Conservation (phyloP, 2,113 vertebrate species). For the Sapajus apella region DNA sequence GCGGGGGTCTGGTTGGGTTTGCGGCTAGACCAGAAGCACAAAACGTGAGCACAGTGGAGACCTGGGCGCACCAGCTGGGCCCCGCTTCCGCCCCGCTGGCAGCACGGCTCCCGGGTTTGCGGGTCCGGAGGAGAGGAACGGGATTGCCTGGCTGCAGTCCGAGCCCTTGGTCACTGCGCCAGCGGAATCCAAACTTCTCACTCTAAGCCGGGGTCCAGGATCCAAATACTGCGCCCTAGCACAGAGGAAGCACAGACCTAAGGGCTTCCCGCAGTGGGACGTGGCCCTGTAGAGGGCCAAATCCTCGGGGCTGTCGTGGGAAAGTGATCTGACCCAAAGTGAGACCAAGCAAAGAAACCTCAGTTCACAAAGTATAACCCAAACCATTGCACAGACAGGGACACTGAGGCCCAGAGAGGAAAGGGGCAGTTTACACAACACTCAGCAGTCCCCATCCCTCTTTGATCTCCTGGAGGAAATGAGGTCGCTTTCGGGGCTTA, state of each 20-base stretch:
- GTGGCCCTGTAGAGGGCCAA: neutral
- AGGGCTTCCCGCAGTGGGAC: neutral
- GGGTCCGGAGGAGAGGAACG: neutral
- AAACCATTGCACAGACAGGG: neutral
- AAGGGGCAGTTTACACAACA: neutral
- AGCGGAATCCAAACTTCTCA: neutral
- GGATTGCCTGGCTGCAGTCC: neutral
- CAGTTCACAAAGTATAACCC: neutral
- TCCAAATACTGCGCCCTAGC: neutral
- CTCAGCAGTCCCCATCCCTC: rapidly evolving
- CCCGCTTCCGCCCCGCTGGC: neutral
- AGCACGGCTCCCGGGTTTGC: neutral
- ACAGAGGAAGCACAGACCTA: neutral
- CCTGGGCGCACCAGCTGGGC: neutral
- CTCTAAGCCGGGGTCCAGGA: neutral
- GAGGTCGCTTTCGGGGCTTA: neutral
- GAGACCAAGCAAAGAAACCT: neutral
- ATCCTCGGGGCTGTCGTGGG: neutral
- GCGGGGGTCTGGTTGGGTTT: no score
- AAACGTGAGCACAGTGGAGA: rapidly evolving
- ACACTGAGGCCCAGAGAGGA: neutral
- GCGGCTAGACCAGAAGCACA: neutral
- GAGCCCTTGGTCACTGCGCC: neutral
- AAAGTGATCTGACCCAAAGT: neutral
- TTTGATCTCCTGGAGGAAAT: neutral